Evolutionary conservation across 1,140 invertebrate species (phyloP), one percentile per base, ranked within the genome.

Genomic region (Hypothenemus hampei): DNA sequence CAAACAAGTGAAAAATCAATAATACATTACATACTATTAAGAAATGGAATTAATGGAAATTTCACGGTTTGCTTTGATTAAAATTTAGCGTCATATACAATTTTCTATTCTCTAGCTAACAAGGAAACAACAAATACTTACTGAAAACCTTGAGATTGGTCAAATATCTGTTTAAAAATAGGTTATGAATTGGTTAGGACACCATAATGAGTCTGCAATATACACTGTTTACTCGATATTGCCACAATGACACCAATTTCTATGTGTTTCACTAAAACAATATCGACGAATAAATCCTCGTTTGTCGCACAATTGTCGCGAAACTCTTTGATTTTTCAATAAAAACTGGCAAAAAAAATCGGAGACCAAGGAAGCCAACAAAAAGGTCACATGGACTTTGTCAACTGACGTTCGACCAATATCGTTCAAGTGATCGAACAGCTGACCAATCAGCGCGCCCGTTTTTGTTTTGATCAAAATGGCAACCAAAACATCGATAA

Each of bases 141-240:
- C 55, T 36, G 13, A 55, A 49, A 57, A 57, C 55, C 55, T 57
- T 57, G 55, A 57, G n/a, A 57, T 50, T 37, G 16, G 24, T 56
- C 36, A 33, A 57, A 49, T 57, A 49, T 57, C 54, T 47, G 39
- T 33, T 49, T 57, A 57, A 50, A 57, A 57, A 57, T 57, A 57
- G 46, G 16, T 24, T 44, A 26, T 40, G 37, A 21, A 26, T 39
- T 57, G 41, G 55, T 51, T 51, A 57, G 55, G 55, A 51, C 37
- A 57, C 55, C 55, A 57, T 57, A 47, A 50, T 57, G 55, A 57
- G 29, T 50, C 55, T 49, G 47, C 55, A 57, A 45, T 26, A 45
- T 37, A 16, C 35, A 37, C 35, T 16, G 15, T 37, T 13, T 37
- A 15, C n/a, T 31, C 26, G 15, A 8, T 37, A 16, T 8, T 15